These are phyloP conservation scores for Champsocephalus gunnari DNA, from an alignment of 2,797 vertebrate genomes.

Conservation along the genomic window DNA sequence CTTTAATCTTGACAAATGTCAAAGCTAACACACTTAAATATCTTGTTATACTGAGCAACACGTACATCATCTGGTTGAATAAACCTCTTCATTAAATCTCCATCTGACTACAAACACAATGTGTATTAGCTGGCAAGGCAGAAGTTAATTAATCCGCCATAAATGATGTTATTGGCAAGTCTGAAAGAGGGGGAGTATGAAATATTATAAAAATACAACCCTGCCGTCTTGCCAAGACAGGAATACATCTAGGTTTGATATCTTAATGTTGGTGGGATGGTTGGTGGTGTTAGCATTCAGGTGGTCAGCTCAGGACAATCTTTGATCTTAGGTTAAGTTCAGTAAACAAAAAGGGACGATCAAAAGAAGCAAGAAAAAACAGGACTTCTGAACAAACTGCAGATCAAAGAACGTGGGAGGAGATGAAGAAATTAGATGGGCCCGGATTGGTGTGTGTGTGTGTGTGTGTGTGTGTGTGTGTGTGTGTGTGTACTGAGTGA, in stretches of 20 bases:
- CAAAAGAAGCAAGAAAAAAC: slow-evolving; percentile 55
- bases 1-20: slow-evolving; percentile 31
- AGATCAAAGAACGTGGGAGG: slow-evolving; percentile 60
- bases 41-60: slow-evolving; percentile 39
- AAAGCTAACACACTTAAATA: slow-evolving; percentile 26
- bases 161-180: slow-evolving; percentile 40
- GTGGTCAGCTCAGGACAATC: slow-evolving; percentile 38
- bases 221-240: neutral
- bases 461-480: slow-evolving; percentile 25
- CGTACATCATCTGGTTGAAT: slow-evolving; percentile 34
- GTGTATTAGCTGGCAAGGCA: slow-evolving; percentile 25
- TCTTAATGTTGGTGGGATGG: slow-evolving; percentile 28
- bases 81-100: slow-evolving; percentile 47
- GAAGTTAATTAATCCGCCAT: slow-evolving; percentile 30
- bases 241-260: slow-evolving; percentile 36
- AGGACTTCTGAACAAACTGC: slow-evolving; percentile 64
- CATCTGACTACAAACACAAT: slow-evolving; percentile 2
- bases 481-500: neutral
- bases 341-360: slow-evolving; percentile 65
- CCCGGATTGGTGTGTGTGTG: slow-evolving; percentile 10
- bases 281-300: slow-evolving; percentile 53
- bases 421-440: slow-evolving; percentile 37
- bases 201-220: slow-evolving; percentile 28
- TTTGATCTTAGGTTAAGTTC: slow-evolving; percentile 65
- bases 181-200: slow-evolving; percentile 25